These are phyloP conservation scores for Xenotilapia longispinis DNA, from an alignment of 2,113 vertebrate genomes.

Conservation along the genomic window DNA sequence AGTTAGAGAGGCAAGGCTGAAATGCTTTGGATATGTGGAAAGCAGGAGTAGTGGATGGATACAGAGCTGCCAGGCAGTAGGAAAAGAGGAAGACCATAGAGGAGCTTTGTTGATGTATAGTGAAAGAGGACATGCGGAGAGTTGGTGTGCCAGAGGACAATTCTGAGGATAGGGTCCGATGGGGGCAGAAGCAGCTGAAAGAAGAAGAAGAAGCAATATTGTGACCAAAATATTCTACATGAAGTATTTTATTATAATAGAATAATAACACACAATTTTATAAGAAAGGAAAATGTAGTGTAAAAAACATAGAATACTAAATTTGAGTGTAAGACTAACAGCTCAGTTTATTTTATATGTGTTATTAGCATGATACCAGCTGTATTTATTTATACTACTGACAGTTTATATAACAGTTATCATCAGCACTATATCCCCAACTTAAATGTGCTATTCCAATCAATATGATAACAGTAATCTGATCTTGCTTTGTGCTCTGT, in stretches of 20 bases:
- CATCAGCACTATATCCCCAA: neutral
- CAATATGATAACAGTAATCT: neutral
- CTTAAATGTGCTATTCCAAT: neutral
- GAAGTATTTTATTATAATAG: neutral
- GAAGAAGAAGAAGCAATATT: neutral
- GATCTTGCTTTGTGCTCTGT: neutral
- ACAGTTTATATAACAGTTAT: neutral
- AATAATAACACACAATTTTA: neutral
- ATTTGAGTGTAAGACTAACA: neutral
- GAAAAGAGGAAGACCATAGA: neutral
- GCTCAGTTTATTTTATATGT: neutral
- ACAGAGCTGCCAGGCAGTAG: neutral
- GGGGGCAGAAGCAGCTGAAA: neutral
- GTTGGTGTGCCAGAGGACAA: neutral
- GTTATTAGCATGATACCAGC: neutral
- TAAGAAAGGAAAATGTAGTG: neutral
- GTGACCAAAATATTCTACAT: neutral
- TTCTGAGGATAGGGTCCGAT: neutral
- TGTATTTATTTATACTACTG: neutral
- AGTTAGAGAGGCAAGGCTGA: neutral
- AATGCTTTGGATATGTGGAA: neutral
- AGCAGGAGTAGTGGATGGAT: neutral
- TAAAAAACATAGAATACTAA: neutral
- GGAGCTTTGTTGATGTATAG: neutral
- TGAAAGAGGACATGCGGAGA: neutral